Percentiles rank a stretch among this genome's conserved stretches.
Evolutionary conservation across 2,888 invertebrate genomes (phyloP).

Genomic region (Apantesis nais): DNA sequence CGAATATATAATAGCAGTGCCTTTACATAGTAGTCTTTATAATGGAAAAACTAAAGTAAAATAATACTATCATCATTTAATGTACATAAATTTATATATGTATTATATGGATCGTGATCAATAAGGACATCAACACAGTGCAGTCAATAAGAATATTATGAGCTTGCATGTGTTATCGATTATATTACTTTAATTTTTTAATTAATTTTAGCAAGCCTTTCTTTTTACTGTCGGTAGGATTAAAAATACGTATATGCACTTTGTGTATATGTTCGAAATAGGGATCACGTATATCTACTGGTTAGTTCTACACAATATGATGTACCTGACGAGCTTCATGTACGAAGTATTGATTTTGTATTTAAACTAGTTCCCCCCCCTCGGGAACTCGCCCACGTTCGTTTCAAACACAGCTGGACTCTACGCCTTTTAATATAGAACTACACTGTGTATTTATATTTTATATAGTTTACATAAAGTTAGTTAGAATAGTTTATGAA

Average conservation of each 20-base stretch:
- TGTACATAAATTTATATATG: too few species aligned
- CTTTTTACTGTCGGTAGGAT: neutral
- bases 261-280: neutral
- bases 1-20: too few species aligned
- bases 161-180: neutral
- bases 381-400: slow-evolving; percentile 10
- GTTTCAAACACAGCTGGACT: slow-evolving; percentile 12
- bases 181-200: neutral
- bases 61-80: too few species aligned
- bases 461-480: too few species aligned
- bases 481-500: neutral
- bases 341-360: slow-evolving; percentile 24
- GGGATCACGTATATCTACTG: neutral
- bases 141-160: neutral
- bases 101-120: too few species aligned
- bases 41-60: too few species aligned
- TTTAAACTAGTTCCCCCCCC: slow-evolving; percentile 21
- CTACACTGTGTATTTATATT: neutral
- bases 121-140: neutral
- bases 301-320: slow-evolving; percentile 2
- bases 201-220: neutral
- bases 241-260: neutral
- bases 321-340: slow-evolving; percentile 13
- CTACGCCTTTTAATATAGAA: slow-evolving; percentile 4
- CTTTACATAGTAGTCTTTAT: too few species aligned